These are phyloP conservation scores for Sorex araneus DNA, from an alignment of 2,113 vertebrate genomes.

Conservation along the genomic window DNA sequence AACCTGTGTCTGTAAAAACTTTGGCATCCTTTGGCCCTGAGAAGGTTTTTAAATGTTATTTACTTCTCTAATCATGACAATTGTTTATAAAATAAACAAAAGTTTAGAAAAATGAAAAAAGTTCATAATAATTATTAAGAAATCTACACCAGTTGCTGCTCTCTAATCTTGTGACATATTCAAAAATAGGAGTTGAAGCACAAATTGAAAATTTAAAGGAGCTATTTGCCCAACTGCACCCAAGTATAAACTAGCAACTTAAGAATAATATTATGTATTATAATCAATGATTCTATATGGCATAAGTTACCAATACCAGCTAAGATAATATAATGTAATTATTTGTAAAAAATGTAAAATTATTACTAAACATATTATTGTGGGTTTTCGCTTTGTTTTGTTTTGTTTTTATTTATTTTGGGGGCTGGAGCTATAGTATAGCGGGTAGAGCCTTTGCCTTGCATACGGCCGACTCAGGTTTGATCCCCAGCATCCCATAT, in stretches of 20 bases:
- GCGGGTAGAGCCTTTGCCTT: too few relatives aligned
- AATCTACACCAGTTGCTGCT: not conserved
- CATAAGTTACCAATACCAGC: constrained; percentile 11
- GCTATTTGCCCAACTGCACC: not conserved
- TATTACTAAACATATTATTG: too few relatives aligned
- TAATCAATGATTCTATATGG: constrained; percentile 16
- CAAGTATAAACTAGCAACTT: constrained; percentile 31
- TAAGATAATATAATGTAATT: not conserved
- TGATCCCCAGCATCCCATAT: too few relatives aligned
- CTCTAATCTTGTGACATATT: not conserved
- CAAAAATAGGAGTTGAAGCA: constrained; percentile 21
- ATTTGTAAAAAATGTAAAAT: not conserved
- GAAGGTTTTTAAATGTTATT: constrained; percentile 87
- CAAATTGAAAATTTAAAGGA: constrained; percentile 39
- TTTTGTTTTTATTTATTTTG: too few relatives aligned
- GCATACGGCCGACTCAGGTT: too few relatives aligned
- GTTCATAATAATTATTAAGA: too few relatives aligned
- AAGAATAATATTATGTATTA: constrained; percentile 39
- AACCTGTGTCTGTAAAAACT: constrained; percentile 84
- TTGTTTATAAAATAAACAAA: constrained; percentile 87
- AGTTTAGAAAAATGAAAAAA: constrained; percentile 78
- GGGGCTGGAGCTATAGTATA: too few relatives aligned
- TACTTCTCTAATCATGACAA: constrained; percentile 85
- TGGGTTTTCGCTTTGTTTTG: too few relatives aligned
- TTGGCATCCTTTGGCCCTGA: constrained; percentile 82